Conservation (phyloP, 2,888 invertebrate genomes). For the Cordylochernes scorpioides region DNA sequence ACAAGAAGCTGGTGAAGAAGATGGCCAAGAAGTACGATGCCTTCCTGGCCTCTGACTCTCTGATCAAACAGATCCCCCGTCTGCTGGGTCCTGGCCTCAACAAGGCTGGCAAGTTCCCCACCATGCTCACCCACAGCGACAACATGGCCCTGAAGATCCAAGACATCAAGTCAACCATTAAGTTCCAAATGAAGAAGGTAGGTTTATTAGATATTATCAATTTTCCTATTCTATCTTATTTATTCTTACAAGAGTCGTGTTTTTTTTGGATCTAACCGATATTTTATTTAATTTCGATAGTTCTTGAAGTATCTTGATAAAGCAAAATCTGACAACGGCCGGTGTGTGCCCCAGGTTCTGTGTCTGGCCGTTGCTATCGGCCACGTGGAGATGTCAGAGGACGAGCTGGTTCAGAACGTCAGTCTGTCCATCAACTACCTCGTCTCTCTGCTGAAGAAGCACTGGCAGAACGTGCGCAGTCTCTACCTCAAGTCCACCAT, state of each 20-base stretch:
- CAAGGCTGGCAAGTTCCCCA: conserved; percentile 99
- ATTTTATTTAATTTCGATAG: no score
- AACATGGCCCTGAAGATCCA: conserved; percentile 85
- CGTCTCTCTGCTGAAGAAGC: conserved; percentile 94
- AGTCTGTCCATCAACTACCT: conserved; percentile 93
- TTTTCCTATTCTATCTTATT: no score
- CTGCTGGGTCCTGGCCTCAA: conserved; percentile 91
- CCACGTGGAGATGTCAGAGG: conserved; percentile 79
- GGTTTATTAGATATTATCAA: conserved; percentile 10
- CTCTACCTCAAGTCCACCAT: conserved; percentile 96
- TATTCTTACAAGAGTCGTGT: no score
- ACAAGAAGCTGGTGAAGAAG: no score
- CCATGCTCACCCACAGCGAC: conserved; percentile 84
- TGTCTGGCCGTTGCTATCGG: conserved; percentile 95
- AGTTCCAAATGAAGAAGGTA: conserved; percentile 99
- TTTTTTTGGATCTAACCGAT: no score
- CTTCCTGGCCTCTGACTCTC: conserved; percentile 89
- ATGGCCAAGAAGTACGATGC: conserved; percentile 77
- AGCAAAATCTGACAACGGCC: no score
- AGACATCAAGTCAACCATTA: conserved; percentile 95
- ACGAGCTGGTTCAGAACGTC: conserved; percentile 87
- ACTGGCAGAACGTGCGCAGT: conserved; percentile 98
- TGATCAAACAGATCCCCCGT: conserved; percentile 98
- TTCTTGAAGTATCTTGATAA: no score
- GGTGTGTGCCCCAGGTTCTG: conserved; percentile 49